phyloP scores from a whole-genome alignment of 2,888 invertebrate genomes.

The Cheilosia soror region DNA sequence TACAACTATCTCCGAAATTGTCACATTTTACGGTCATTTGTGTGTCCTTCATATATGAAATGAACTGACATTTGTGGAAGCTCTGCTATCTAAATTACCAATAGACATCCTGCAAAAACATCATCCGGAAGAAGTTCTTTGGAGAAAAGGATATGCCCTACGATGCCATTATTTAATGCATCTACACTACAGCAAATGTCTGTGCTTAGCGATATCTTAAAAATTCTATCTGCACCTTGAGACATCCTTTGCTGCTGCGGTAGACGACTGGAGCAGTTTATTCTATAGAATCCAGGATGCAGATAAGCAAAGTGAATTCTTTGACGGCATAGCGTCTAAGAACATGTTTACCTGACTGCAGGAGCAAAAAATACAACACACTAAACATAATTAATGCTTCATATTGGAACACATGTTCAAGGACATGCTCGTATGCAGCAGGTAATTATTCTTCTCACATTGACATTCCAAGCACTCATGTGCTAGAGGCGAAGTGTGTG shows the following conservation, averaged over 20 bases:
- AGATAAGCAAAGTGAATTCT: slow-evolving; percentile 60
- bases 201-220: slow-evolving; percentile 38
- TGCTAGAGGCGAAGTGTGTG: slow-evolving; percentile 32
- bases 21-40: slow-evolving; percentile 37
- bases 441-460: slow-evolving; percentile 62
- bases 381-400: slow-evolving; percentile 57
- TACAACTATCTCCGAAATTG: slow-evolving; percentile 7
- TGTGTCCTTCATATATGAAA: slow-evolving; percentile 40
- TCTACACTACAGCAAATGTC: slow-evolving; percentile 30
- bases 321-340: slow-evolving; percentile 45
- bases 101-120: slow-evolving; percentile 63
- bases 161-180: slow-evolving; percentile 50
- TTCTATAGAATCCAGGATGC: slow-evolving; percentile 57
- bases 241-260: slow-evolving; percentile 51
- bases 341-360: slow-evolving; percentile 51
- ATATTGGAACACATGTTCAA: slow-evolving; percentile 49
- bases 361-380: slow-evolving; percentile 18
- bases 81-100: slow-evolving; percentile 68
- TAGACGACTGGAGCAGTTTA: slow-evolving; percentile 38
- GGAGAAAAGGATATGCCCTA: slow-evolving; percentile 27
- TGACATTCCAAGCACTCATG: slow-evolving; percentile 38
- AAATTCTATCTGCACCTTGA: slow-evolving; percentile 57
- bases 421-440: slow-evolving; percentile 53
- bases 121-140: slow-evolving; percentile 54
- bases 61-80: slow-evolving; percentile 18